Conservation (phyloP, 2,797 vertebrate genomes). For the Threskiornis aethiopicus region DNA sequence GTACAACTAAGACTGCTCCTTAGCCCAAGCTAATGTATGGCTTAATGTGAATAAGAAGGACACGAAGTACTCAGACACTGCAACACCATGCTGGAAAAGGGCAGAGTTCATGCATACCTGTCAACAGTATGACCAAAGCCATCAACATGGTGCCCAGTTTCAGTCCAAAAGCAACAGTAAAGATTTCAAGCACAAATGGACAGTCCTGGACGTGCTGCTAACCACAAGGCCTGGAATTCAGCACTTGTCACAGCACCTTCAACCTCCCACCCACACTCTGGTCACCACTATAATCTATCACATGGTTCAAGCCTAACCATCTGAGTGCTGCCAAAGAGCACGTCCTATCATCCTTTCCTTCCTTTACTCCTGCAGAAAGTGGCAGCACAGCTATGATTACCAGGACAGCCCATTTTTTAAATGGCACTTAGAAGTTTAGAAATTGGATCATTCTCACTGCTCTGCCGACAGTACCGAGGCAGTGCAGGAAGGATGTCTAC, state of each 20-base stretch:
- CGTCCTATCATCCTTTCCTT: not conserved
- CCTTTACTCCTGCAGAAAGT: not conserved
- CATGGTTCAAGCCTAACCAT: not conserved
- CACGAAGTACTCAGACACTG: not conserved
- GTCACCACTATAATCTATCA: not conserved
- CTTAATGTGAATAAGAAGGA: not conserved
- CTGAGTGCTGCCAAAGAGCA: not conserved
- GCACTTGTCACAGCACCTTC: not conserved
- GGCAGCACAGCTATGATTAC: not conserved
- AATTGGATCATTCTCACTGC: not conserved
- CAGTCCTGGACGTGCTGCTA: not conserved
- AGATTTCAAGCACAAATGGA: not conserved
- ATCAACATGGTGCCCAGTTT: not conserved
- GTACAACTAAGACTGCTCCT: not conserved
- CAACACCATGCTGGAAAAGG: not conserved
- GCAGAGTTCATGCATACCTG: not conserved
- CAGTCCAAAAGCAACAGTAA: not conserved
- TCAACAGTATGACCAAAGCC: not conserved
- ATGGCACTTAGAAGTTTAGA: not conserved
- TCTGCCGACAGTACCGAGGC: not conserved
- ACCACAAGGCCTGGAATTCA: not conserved
- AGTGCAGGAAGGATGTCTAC: not conserved
- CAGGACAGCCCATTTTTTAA: not conserved
- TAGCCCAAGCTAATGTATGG: not conserved
- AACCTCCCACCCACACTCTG: not conserved